A percentile compares a stretch with the other conserved stretches of the same genome.
Conservation (phyloP, 2,888 invertebrate genomes). For the Chelonus formosanus region DNA sequence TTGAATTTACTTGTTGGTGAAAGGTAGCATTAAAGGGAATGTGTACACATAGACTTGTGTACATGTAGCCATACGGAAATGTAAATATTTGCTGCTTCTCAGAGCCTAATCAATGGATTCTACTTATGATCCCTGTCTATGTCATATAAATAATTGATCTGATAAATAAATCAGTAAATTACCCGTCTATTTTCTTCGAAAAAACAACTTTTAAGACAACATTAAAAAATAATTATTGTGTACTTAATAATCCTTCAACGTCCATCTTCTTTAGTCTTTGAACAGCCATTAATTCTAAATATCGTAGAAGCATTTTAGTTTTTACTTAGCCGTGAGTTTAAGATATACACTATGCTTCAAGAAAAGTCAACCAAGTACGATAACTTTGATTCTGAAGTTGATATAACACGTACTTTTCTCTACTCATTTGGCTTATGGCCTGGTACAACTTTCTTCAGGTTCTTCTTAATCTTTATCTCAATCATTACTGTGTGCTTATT, state of each 20-base stretch:
- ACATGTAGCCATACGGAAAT: slow-evolving; percentile 1
- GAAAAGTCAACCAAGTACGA: too few relatives aligned
- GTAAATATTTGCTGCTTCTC: slow-evolving; percentile 6
- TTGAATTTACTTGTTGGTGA: slow-evolving; percentile 9
- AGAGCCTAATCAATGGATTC: slow-evolving; percentile 5
- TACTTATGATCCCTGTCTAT: slow-evolving; percentile 4
- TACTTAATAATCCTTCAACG: too few relatives aligned
- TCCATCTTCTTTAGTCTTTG: too few relatives aligned
- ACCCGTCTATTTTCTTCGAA: too few relatives aligned
- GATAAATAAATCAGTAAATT: too few relatives aligned
- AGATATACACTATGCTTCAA: too few relatives aligned
- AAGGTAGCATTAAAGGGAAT: neutral
- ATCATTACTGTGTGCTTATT: neutral
- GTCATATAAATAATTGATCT: too few relatives aligned
- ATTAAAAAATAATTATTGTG: too few relatives aligned
- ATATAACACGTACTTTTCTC: slow-evolving; percentile 2
- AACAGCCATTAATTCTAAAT: too few relatives aligned
- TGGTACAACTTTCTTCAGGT: neutral
- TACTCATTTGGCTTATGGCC: neutral
- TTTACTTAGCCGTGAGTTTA: too few relatives aligned
- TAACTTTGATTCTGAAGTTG: neutral
- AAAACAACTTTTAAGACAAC: too few relatives aligned
- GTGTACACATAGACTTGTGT: slow-evolving; percentile 10
- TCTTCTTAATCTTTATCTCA: neutral
- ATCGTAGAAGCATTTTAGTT: too few relatives aligned